These are phyloP conservation scores for Melanotaenia pygmaea DNA, from an alignment of 2,797 vertebrate species.

Conservation along the genomic window DNA sequence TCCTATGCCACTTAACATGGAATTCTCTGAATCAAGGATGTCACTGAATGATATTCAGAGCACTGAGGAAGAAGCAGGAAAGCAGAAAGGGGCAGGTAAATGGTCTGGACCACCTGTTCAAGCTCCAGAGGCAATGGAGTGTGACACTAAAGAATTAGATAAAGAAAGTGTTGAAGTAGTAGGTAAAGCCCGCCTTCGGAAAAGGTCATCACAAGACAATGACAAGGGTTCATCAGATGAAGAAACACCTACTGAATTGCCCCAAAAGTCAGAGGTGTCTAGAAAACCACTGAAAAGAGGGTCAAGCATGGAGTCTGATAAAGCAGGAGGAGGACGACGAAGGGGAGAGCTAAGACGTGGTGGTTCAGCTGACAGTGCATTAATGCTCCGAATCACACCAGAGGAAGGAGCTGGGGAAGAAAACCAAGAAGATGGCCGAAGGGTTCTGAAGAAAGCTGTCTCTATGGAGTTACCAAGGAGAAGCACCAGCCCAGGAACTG, in stretches of 20 bases:
- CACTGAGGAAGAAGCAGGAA: conserved; percentile 83
- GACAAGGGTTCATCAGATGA: conserved; percentile 85
- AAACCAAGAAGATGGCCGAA: conserved; percentile 75
- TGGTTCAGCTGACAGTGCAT: conserved; percentile 92
- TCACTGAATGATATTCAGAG: conserved; percentile 93
- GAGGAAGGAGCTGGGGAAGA: conserved; percentile 79
- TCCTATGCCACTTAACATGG: conserved; percentile 92
- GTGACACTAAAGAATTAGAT: conserved; percentile 54
- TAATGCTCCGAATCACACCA: conserved; percentile 83
- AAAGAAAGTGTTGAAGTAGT: conserved; percentile 69
- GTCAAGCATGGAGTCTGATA: conserved; percentile 90
- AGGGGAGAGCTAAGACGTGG: conserved; percentile 91
- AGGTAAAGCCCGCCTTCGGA: conserved; percentile 74
- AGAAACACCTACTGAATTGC: conserved; percentile 77
- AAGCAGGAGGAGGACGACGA: conserved; percentile 71
- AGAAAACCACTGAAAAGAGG: conserved; percentile 87
- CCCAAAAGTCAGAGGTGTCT: conserved; percentile 76
- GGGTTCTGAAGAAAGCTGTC: conserved; percentile 88
- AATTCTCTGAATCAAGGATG: conserved; percentile 93
- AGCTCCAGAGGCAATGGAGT: conserved; percentile 72
- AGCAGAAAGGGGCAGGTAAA: conserved; percentile 67
- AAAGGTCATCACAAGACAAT: conserved; percentile 79
- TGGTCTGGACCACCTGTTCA: conserved; percentile 61
- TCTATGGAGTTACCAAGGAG: conserved; percentile 87
- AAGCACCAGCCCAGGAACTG: conserved; percentile 87